Percentiles rank a stretch among this genome's conserved stretches.
These are phyloP conservation scores for Gastrophryne carolinensis DNA, from an alignment of 2,797 vertebrate species.

Conservation along the genomic window DNA sequence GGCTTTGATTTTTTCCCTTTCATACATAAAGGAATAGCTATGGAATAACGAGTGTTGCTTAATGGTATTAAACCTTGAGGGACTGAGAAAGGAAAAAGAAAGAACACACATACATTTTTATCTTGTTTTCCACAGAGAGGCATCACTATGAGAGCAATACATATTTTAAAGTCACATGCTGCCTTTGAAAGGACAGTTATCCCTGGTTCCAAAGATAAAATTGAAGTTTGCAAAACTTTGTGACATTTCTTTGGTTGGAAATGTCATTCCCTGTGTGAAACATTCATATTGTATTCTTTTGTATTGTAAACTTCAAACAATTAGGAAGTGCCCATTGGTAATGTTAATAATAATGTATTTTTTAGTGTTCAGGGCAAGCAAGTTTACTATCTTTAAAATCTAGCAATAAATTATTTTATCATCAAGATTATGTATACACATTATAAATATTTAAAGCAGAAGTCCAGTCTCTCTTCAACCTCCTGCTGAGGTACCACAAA, in stretches of 20 bases:
- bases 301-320: too few species aligned
- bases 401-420: too few species aligned
- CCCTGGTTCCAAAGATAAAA: constrained; percentile 5
- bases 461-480: too few species aligned
- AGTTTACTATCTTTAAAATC: too few species aligned
- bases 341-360: too few species aligned
- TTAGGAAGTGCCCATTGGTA: too few species aligned
- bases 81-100: constrained; percentile 42
- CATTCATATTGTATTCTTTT: too few species aligned
- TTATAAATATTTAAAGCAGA: too few species aligned
- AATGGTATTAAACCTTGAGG: constrained; percentile 58
- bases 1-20: constrained; percentile 51
- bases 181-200: neutral
- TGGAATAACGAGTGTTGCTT: constrained; percentile 57
- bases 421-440: too few species aligned
- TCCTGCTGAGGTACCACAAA: too few species aligned
- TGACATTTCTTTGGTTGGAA: constrained; percentile 53
- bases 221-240: constrained; percentile 52
- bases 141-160: constrained; percentile 56
- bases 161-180: constrained; percentile 44
- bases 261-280: too few species aligned
- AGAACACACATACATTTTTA: constrained; percentile 48
- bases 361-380: too few species aligned
- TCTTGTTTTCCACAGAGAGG: constrained; percentile 57
- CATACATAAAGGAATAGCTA: constrained; percentile 58